Base-by-base conservation (phyloP, 2,888 invertebrate genomes). In the Oxytorus armatus region DNA sequence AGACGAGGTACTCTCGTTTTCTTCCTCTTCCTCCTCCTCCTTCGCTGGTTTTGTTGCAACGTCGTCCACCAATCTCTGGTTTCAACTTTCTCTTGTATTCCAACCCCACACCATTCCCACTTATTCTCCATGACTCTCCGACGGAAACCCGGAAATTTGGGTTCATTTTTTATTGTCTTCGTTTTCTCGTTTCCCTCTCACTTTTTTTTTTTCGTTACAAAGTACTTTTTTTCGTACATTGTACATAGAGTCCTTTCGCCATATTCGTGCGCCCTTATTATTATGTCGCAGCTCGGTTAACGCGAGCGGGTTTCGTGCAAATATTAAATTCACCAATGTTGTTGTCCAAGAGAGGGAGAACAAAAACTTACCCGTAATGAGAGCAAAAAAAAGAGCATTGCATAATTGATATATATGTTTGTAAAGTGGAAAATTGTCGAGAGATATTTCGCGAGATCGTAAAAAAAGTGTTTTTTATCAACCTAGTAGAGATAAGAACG, bases 221-320 rank as follows among this genome's bases (percentile, higher is more conserved):
- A 47, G 47, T 4, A 29, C 44, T 65, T 65, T 49, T 36, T 47
- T n/a, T 33, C 5, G 1, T 18, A 14, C 14, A 44, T 14, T n/a
- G 4, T 0, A 16, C 16, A 25, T 3, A 14, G 23, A 5, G 33
- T 33, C 16, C 18, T 76, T 10, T 18, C n/a, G 77, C 75, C 33
- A 16, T 14, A 14, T 73, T 77, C 72, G 49, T 81, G 66, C 80
- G n/a, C 81, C 85, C 82, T 86, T 85, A 87, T 83, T 83, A 77
- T 82, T 83, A 84, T 86, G 86, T 86, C 85, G 85, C 85, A 83
- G 87, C 84, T 85, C 83, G 83, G 87, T 86, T 85, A 87, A 83
- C 86, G 82, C 84, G 85, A 85, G 86, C 84, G 85, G 84, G 88
- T 85, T 88, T n/a, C n/a, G n/a, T n/a, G n/a, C n/a, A n/a, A n/a